A percentile compares a stretch with the other conserved stretches of the same genome.
Evolutionary conservation across 2,888 invertebrate species (phyloP).

Genomic region (Nasonia oneida): DNA sequence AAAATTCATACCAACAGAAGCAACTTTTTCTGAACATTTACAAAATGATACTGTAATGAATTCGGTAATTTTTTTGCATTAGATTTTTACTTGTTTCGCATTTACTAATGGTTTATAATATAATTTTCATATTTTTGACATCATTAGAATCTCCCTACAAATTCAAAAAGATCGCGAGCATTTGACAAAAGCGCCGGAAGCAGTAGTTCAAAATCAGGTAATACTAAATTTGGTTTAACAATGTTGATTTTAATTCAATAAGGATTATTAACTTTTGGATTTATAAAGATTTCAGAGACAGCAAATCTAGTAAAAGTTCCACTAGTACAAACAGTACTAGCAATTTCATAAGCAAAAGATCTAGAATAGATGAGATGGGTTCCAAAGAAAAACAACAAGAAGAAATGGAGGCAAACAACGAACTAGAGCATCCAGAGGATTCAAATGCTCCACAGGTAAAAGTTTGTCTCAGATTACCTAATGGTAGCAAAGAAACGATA

Average conservation of each 20-base stretch:
- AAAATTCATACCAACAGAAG: slow-evolving; percentile 13
- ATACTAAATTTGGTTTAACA: neutral
- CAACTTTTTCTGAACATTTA: slow-evolving; percentile 63
- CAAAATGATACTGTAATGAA: slow-evolving; percentile 59
- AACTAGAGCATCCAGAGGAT: slow-evolving; percentile 62
- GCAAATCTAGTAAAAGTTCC: slow-evolving; percentile 64
- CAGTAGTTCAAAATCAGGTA: slow-evolving; percentile 54
- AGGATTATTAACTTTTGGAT: slow-evolving; percentile 7
- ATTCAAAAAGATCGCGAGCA: slow-evolving; percentile 53
- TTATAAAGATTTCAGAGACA: slow-evolving; percentile 55
- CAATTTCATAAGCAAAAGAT: slow-evolving; percentile 73
- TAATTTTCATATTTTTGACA: neutral
- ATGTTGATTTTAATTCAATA: neutral
- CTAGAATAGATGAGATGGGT: slow-evolving; percentile 71
- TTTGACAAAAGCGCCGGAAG: slow-evolving; percentile 49
- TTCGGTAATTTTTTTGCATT: slow-evolving; percentile 48
- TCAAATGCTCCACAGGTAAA: slow-evolving; percentile 71
- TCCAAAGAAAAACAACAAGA: slow-evolving; percentile 63
- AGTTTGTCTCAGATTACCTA: slow-evolving; percentile 75
- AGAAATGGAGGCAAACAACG: slow-evolving; percentile 61
- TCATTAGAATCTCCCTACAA: slow-evolving; percentile 54
- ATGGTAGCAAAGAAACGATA: slow-evolving; percentile 75
- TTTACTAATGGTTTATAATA: neutral
- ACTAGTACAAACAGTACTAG: slow-evolving; percentile 67
- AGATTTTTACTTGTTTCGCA: neutral